Evolutionary conservation across 2,113 vertebrate genomes (phyloP).

Genomic region (Prietella phreatophila): DNA sequence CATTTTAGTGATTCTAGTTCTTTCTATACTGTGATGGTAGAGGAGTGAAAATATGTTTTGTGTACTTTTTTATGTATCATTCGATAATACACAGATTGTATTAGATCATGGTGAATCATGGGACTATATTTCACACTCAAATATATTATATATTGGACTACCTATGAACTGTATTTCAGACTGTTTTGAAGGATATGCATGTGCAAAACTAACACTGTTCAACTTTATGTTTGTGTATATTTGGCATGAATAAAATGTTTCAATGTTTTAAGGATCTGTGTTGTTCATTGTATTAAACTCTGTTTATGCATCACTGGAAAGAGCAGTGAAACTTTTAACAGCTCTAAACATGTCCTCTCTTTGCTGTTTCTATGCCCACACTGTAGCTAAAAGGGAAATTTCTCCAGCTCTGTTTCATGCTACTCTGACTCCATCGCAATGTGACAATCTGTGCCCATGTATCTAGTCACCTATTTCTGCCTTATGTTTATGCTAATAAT

Average conservation of each 20-base stretch:
- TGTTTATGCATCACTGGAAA: neutral
- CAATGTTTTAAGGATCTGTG: constrained; percentile 15
- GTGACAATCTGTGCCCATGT: neutral
- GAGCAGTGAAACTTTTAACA: neutral
- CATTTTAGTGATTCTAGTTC: constrained; percentile 15
- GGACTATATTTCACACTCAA: neutral
- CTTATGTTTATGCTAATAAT: neutral
- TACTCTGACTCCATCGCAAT: neutral
- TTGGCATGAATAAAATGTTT: constrained; percentile 55
- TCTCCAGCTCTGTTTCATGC: neutral
- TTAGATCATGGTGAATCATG: constrained; percentile 8
- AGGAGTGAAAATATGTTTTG: constrained; percentile 11
- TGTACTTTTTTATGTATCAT: constrained; percentile 13
- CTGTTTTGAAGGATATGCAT: constrained; percentile 43
- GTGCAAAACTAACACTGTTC: constrained; percentile 40
- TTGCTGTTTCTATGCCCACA: neutral
- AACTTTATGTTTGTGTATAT: constrained; percentile 39
- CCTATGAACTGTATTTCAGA: constrained; percentile 19
- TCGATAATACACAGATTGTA: constrained; percentile 25
- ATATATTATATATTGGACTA: neutral
- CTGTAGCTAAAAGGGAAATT: neutral
- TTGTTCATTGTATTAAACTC: neutral
- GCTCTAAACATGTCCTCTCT: neutral
- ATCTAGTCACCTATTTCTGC: constrained; percentile 2
- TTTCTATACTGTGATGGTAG: constrained; percentile 16